Conservation (phyloP, 2,113 vertebrate genomes). For the Picathartes gymnocephalus region DNA sequence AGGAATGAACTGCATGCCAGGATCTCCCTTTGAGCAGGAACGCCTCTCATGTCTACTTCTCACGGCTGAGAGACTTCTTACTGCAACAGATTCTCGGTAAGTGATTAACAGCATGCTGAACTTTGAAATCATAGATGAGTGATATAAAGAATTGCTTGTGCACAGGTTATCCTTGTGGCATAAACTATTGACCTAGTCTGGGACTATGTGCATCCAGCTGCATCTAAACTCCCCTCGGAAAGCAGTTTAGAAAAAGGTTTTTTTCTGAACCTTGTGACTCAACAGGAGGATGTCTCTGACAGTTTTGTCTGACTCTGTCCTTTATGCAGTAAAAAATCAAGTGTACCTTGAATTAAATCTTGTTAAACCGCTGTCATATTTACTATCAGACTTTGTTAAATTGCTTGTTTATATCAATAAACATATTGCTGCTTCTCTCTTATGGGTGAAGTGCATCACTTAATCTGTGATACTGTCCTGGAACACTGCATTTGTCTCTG, state of each 20-base stretch:
- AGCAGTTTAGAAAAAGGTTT: background rate
- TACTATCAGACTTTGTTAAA: background rate
- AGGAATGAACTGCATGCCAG: background rate
- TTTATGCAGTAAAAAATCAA: background rate
- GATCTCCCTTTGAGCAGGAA: background rate
- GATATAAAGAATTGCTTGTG: background rate
- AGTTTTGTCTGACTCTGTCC: background rate
- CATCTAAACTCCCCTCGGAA: background rate
- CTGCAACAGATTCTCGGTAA: background rate
- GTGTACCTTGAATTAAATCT: background rate
- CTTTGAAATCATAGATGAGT: background rate
- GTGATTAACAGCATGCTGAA: background rate
- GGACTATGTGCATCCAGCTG: background rate
- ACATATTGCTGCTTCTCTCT: background rate
- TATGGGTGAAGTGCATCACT: background rate
- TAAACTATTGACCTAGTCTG: background rate
- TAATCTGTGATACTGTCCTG: background rate
- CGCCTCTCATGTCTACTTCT: background rate
- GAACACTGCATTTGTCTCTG: background rate
- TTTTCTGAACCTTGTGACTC: background rate
- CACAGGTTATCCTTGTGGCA: background rate
- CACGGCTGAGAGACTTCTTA: background rate
- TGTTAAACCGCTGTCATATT: background rate
- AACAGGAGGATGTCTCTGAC: background rate
- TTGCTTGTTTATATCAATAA: background rate